phyloP scores from a whole-genome alignment of 2,888 invertebrate species.

The Saturnia pavonia region DNA sequence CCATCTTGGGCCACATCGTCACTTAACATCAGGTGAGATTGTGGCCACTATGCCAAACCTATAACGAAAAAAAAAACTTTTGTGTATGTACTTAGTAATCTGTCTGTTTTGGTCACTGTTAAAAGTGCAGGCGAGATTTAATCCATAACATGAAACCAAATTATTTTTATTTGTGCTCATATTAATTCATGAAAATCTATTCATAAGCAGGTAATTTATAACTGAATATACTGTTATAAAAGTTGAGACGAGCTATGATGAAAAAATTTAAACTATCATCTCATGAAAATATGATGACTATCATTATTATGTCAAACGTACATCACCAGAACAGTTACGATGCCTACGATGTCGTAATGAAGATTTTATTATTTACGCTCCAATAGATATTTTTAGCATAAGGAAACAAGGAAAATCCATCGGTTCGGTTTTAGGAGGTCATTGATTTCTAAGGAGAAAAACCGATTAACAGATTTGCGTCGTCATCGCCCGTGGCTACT shows the following conservation, averaged over 20 bases:
- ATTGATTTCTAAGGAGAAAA: slow-evolving; percentile 6
- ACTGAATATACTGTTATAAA: not conserved
- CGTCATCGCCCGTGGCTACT: not conserved
- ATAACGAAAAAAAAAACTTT: too few relatives aligned
- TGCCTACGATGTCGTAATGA: not conserved
- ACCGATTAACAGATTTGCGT: not conserved
- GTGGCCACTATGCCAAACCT: too few relatives aligned
- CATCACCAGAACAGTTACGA: too few relatives aligned
- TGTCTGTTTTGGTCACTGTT: too few relatives aligned
- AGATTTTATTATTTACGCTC: not conserved
- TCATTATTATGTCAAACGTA: too few relatives aligned
- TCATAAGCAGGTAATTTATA: not conserved
- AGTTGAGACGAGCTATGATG: too few relatives aligned
- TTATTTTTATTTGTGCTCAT: too few relatives aligned
- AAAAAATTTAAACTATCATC: not conserved
- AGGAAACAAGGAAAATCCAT: slow-evolving; percentile 1
- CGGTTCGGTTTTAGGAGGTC: not conserved
- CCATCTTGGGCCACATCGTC: too few relatives aligned
- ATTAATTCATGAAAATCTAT: not conserved
- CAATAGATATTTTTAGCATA: not conserved
- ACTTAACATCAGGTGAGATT: too few relatives aligned
- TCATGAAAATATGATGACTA: not conserved
- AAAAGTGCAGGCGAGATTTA: too few relatives aligned
- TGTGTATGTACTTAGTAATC: too few relatives aligned
- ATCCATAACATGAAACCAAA: too few relatives aligned